Percentiles rank a stretch among this genome's conserved stretches.
phyloP scores from a whole-genome alignment of 2,888 invertebrate genomes.

The Tiliacea citrago region DNA sequence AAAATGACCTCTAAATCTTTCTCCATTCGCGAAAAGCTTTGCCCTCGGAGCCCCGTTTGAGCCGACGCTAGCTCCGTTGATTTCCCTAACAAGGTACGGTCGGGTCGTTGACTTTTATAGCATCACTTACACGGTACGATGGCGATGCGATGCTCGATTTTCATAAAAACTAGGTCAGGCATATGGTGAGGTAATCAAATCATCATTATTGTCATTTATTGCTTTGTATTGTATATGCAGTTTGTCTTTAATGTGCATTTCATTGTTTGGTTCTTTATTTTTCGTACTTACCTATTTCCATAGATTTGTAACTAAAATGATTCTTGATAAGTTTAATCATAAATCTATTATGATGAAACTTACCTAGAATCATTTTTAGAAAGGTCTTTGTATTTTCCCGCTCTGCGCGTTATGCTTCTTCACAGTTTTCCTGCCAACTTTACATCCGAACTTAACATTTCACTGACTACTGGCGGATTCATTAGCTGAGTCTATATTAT shows the following conservation, averaged over 20 bases:
- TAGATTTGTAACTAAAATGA: not conserved
- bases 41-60: conserved; percentile 62
- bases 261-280: not conserved
- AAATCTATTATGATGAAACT: too few species aligned
- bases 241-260: conserved; percentile 27
- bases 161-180: conserved; percentile 48
- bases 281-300: not conserved
- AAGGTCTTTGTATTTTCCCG: not conserved
- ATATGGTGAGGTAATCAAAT: conserved; percentile 36
- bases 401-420: not conserved
- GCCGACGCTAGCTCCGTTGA: conserved; percentile 67
- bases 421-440: not conserved
- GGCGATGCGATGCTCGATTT: conserved; percentile 51
- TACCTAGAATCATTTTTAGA: too few species aligned
- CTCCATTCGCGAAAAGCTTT: conserved; percentile 34
- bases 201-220: conserved; percentile 24
- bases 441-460: not conserved
- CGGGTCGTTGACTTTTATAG: conserved; percentile 74
- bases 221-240: conserved; percentile 14
- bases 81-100: conserved; percentile 76
- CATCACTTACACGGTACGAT: conserved; percentile 68
- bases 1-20: conserved; percentile 35
- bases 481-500: not conserved
- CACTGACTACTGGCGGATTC: not conserved
- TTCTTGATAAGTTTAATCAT: too few species aligned